phyloP scores from a whole-genome alignment of 2,888 invertebrate genomes.

The Cephus spinipes region DNA sequence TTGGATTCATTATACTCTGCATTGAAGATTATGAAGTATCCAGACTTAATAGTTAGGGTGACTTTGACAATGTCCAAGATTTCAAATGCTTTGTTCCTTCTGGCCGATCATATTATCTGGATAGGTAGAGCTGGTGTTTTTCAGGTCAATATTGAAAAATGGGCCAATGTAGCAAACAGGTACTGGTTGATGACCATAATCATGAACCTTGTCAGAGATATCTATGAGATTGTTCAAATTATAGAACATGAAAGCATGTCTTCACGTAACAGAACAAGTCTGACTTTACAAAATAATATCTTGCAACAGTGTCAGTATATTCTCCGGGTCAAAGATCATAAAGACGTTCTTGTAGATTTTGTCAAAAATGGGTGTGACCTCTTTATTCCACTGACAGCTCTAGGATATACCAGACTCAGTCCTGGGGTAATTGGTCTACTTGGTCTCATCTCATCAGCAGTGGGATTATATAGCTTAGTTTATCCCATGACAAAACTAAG shows the following conservation, averaged over 20 bases:
- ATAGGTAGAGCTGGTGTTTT: slow-evolving; percentile 79
- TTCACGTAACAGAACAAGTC: slow-evolving; percentile 52
- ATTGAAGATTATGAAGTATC: slow-evolving; percentile 78
- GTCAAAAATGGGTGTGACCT: slow-evolving; percentile 89
- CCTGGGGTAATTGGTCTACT: slow-evolving; percentile 83
- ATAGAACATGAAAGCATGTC: slow-evolving; percentile 65
- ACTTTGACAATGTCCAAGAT: slow-evolving; percentile 84
- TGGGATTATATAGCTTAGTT: slow-evolving; percentile 81
- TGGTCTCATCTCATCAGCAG: slow-evolving; percentile 84
- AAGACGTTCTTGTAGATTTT: slow-evolving; percentile 83
- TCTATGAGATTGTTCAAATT: slow-evolving; percentile 83
- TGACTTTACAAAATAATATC: slow-evolving; percentile 41
- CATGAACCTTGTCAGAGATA: slow-evolving; percentile 83
- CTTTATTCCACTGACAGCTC: slow-evolving; percentile 84
- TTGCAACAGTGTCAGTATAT: slow-evolving; percentile 30
- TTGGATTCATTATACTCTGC: slow-evolving; percentile 84
- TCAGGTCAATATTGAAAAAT: slow-evolving; percentile 78
- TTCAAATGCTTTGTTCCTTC: slow-evolving; percentile 81
- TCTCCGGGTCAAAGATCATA: slow-evolving; percentile 65
- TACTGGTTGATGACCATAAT: slow-evolving; percentile 89
- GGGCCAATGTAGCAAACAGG: slow-evolving; percentile 79
- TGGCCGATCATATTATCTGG: slow-evolving; percentile 91
- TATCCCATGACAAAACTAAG: slow-evolving; percentile 83
- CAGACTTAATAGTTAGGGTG: slow-evolving; percentile 77
- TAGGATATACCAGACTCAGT: slow-evolving; percentile 82